Evolutionary conservation across 2,113 vertebrate genomes (phyloP).

Genomic region (Cavia aperea): DNA sequence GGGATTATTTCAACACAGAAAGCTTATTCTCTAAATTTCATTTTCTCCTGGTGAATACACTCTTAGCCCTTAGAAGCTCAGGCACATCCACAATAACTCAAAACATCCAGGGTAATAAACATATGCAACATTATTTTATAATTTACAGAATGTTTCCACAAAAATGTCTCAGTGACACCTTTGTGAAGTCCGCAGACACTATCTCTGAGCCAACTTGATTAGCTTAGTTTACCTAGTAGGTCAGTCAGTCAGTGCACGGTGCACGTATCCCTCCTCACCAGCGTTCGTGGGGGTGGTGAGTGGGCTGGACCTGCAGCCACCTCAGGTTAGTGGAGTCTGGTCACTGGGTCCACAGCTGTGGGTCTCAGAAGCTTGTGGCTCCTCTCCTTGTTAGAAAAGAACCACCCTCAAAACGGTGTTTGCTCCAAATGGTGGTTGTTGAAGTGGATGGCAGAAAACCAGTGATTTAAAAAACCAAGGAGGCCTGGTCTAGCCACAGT

Average conservation of each 20-base stretch:
- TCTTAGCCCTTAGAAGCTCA: not conserved
- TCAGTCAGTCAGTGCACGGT: not conserved
- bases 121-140: not conserved
- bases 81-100: not conserved
- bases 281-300: fast-evolving
- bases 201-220: not conserved
- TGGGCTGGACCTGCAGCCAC: fast-evolving
- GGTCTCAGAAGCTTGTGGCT: not conserved
- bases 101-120: not conserved
- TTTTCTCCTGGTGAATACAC: not conserved
- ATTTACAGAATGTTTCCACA: slow-evolving; percentile 19
- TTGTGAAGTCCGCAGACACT: not conserved
- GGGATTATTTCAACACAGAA: not conserved
- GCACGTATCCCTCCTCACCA: not conserved
- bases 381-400: not conserved
- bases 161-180: not conserved
- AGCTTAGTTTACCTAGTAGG: not conserved
- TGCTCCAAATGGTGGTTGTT: not conserved
- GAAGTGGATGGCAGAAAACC: not conserved
- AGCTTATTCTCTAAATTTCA: not conserved
- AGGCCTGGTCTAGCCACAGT: too few relatives aligned
- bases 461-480: not conserved
- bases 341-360: not conserved
- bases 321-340: slow-evolving; percentile 63
- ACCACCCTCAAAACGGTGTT: not conserved